Evolutionary conservation across 1,140 invertebrate species (phyloP).

Genomic region (Lasioglossum baleicum): DNA sequence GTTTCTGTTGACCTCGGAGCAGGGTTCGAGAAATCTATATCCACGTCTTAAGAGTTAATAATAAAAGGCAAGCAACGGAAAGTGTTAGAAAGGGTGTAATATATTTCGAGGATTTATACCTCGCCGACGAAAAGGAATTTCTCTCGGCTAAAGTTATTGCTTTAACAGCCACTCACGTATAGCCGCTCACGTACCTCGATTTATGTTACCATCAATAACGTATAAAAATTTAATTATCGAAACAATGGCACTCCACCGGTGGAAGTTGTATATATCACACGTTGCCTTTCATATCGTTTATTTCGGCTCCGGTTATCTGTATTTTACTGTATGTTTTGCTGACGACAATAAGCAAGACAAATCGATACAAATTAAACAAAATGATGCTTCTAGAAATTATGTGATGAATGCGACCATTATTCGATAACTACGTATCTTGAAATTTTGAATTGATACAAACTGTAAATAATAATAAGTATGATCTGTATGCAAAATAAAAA

Average conservation of each 20-base stretch:
- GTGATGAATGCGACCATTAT: too few relatives aligned
- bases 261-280: neutral
- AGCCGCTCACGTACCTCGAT: constrained; percentile 7
- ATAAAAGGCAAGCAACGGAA: constrained; percentile 9
- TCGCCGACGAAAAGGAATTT: neutral
- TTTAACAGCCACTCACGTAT: constrained; percentile 20
- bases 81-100: constrained; percentile 10
- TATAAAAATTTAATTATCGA: constrained; percentile 20
- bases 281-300: neutral
- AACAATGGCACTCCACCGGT: neutral
- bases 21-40: neutral
- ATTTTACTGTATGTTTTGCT: neutral
- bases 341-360: too few relatives aligned
- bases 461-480: too few relatives aligned
- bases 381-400: too few relatives aligned
- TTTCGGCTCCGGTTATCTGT: neutral
- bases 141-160: constrained; percentile 21
- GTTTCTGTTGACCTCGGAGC: neutral
- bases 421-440: too few relatives aligned
- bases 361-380: too few relatives aligned
- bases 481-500: too few relatives aligned
- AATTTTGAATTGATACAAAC: too few relatives aligned
- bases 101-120: constrained; percentile 34
- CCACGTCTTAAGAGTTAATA: constrained; percentile 12
- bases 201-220: constrained; percentile 17